A percentile compares a stretch with the other conserved stretches of the same genome.
Evolutionary conservation across 2,888 invertebrate species (phyloP).

Genomic region (Chrysolina oricalcia): DNA sequence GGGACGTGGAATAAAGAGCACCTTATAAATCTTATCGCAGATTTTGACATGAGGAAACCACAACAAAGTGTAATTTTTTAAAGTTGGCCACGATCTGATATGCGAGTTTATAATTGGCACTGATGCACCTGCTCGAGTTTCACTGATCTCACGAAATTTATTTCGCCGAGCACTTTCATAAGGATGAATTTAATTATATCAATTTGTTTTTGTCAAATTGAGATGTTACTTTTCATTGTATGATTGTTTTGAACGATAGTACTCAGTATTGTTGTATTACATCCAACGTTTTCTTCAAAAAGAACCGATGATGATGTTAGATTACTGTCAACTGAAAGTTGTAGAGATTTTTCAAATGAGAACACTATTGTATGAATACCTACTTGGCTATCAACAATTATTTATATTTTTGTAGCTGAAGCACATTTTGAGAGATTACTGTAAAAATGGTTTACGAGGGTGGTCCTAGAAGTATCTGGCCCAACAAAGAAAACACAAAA

Average conservation of each 20-base stretch:
- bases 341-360: too few relatives aligned
- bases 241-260: background rate
- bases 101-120: constrained; percentile 42
- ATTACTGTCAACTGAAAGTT: too few relatives aligned
- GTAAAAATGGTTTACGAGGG: too few relatives aligned
- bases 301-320: too few relatives aligned
- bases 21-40: constrained; percentile 42
- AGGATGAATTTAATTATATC: constrained; percentile 40
- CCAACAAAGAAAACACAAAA: too few relatives aligned
- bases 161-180: constrained; percentile 41
- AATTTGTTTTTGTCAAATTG: constrained; percentile 42
- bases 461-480: too few relatives aligned
- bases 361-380: too few relatives aligned
- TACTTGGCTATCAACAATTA: too few relatives aligned
- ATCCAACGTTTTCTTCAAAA: too few relatives aligned
- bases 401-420: too few relatives aligned
- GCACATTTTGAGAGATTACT: too few relatives aligned
- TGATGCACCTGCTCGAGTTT: constrained; percentile 50
- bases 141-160: constrained; percentile 43
- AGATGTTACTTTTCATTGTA: constrained; percentile 1
- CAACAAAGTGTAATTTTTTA: constrained; percentile 40
- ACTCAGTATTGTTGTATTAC: too few relatives aligned
- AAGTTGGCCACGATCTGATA: constrained; percentile 43
- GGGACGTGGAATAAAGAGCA: constrained; percentile 34
- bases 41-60: constrained; percentile 41